Base-by-base conservation (phyloP, 2,888 invertebrate species). In the Shargacucullia verbasci region DNA sequence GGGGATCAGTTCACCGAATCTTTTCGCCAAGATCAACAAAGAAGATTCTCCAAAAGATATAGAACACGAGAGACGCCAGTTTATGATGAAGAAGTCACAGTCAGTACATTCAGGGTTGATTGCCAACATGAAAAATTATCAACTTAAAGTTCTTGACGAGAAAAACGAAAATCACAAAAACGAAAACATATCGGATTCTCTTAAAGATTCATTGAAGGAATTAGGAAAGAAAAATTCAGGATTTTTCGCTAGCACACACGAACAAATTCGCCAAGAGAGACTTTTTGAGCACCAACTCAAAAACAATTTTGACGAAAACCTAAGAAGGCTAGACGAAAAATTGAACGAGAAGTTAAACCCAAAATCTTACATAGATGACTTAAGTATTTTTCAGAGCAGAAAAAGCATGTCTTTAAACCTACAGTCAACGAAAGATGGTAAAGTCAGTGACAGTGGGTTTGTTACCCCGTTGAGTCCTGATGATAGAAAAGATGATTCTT, bases 241-340 rank as follows among this genome's bases (percentile, higher is more conserved):
- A 2, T 96, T 95, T 83, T 97, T 97, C 76, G 96, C 96, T 0
- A 96, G 92, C 73, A 96, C 90, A 0, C 96, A 96, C 79, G 96
- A 96, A 73, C 96, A 96, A 67, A 95, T 97, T 13, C 90, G 96
- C 2, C 96, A 96, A 76, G 96, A 96, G 58, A 91, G 95, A 14
- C 73, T 94, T 15, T 90, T 94, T 59, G 94, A 94, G 40, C 87
- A 94, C 40, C 94, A 94, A 49, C 50, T 94, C 11, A 94, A 94
- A 61, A 88, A 90, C 25, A 88, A 93, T 67, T 94, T 94, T 43
- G 95, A 91, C 59, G 94, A 90, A 25, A 94, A 94, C 59, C 54
- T 94, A 0, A 88, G 87, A 69, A 85, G 83, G 47, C 59, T 87
- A 11, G 91, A 94, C 52, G 84, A 85, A 0, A 89, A 89, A 61